Conservation (phyloP, 2,797 vertebrate genomes). For the Esox masquinongy region DNA sequence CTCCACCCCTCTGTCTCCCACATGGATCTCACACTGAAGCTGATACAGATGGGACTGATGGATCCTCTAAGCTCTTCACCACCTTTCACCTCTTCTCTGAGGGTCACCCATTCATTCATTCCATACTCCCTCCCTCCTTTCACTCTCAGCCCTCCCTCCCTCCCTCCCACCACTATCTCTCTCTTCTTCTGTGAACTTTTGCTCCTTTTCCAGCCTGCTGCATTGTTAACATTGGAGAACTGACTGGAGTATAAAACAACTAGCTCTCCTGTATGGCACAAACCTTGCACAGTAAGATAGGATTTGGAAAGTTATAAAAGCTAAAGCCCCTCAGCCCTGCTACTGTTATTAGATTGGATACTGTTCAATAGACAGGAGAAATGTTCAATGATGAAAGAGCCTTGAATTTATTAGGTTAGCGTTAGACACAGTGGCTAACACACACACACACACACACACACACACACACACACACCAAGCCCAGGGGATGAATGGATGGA, state of each 20-base stretch:
- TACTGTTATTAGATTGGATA: constrained; percentile 28
- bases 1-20: neutral
- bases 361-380: neutral
- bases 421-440: neutral
- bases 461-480: neutral
- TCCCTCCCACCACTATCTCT: constrained; percentile 7
- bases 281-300: constrained; percentile 20
- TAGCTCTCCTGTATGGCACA: constrained; percentile 8
- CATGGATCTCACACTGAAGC: constrained; percentile 8
- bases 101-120: constrained; percentile 21
- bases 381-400: constrained; percentile 11
- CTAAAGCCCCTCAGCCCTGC: constrained; percentile 13
- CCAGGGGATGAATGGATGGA: neutral
- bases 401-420: neutral
- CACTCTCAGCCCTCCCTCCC: neutral
- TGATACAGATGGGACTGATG: constrained; percentile 13
- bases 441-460: neutral
- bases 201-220: constrained; percentile 24
- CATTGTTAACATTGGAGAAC: constrained; percentile 16
- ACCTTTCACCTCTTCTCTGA: constrained; percentile 19
- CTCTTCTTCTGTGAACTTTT: constrained; percentile 17
- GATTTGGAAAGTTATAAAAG: constrained; percentile 36
- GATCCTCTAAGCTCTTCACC: constrained; percentile 11
- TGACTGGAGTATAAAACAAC: constrained; percentile 16
- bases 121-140: neutral